Base-by-base conservation (phyloP, 2,888 invertebrate species). In the Romanomermis culicivorax region DNA sequence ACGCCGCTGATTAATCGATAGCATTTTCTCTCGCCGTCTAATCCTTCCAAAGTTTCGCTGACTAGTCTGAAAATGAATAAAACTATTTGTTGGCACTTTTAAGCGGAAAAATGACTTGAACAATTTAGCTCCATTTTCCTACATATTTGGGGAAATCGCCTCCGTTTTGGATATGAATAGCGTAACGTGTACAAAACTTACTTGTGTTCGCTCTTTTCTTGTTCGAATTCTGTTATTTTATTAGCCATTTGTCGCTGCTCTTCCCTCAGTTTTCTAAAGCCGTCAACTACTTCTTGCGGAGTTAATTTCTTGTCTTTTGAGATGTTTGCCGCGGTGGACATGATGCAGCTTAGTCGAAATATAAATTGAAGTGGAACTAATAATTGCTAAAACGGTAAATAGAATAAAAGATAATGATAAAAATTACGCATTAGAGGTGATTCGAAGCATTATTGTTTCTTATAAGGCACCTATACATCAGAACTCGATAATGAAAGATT, bases 161-260 rank as follows among this genome's bases (percentile, higher is more conserved):
- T n/a, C n/a, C n/a, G n/a, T n/a, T n/a, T n/a, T n/a, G n/a, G n/a
- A n/a, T n/a, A n/a, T n/a, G n/a, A n/a, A n/a, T n/a, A n/a, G n/a
- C n/a, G n/a, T n/a, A n/a, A n/a, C n/a, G n/a, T n/a, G n/a, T 45
- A 23, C 11, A 17, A 11, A n/a, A 48, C 65, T 61, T 75, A 93
- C 91, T 85, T 89, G 76, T 93, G 91, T 74, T 95, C 93, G 70
- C 85, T 88, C 58, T 85, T 77, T 71, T 95, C 93, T 77, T 82
- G 79, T 75, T 91, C 88, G 64, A 93, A 75, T 74, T 93, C 89
- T 1, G 84, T 81, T 58, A 91, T 77, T 77, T 89, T 91, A 63
- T 79, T 80, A 29, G 84, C 83, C 64, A 88, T 74, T 64, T 79
- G 78, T 65, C 87, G 77, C 72, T 93, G 93, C 68, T 91, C 89